Base-by-base conservation (phyloP, 2,797 vertebrate genomes). In the Sebastes vulpes region DNA sequence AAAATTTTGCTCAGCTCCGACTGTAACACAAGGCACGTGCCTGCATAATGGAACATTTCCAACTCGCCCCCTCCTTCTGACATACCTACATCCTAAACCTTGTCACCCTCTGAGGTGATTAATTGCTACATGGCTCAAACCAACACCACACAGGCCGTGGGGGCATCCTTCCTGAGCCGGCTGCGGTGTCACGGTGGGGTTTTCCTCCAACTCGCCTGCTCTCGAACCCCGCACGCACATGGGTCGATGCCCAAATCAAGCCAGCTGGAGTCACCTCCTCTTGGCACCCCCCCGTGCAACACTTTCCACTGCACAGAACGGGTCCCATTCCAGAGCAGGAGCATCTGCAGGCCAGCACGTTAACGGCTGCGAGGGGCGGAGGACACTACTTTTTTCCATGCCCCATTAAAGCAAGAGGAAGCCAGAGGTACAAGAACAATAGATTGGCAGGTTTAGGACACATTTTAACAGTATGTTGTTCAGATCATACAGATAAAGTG, bases 151-250 rank as follows among this genome's bases (percentile, higher is more conserved):
- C 64, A 74, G 71, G 79, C 35, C 21, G 12, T 61, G 82, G 83
- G 81, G 79, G 83, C 92, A 94, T 96, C 95, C 94, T 95, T 96
- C 95, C 94, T 94, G 93, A 84, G 86, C 29, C 29, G 52, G 77
- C 83, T 90, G 88, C 79, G 69, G 85, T 90, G 89, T 94, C 90
- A 90, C 72, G 11, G 73, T 77, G 83, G 89, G 91, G 86, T 84
- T 94, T 94, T 95, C 93, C 92, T 93, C 86, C 71, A 64, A 46
- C 76, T 84, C 11, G 56, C 20, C 77, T 80, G 63, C 81, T 73
- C 71, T 83, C 42, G 4, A 52, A 84, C 42, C 54, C 54, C 11
- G 16, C 75, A 75, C 63, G 42, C 68, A 63, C 75, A 75, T 58
- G 42, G 6, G 61, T 68, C 14, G 23, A 81, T 78, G 73, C 75